Evolutionary conservation across 2,797 vertebrate species (phyloP).

Genomic region (Oreortyx pictus): DNA sequence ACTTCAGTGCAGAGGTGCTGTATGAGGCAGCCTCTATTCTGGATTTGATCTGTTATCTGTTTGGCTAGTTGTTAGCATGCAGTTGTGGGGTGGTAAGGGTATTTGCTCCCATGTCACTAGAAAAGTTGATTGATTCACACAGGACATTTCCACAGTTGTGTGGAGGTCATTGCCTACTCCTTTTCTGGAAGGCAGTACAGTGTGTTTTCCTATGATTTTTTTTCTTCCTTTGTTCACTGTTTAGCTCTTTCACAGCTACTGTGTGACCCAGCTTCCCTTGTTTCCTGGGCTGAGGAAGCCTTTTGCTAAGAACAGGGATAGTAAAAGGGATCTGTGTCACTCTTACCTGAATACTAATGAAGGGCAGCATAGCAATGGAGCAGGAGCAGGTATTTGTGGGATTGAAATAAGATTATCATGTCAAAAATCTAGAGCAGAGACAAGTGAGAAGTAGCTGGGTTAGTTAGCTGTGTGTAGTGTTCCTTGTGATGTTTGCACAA

Average conservation of each 20-base stretch:
- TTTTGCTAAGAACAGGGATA: background rate
- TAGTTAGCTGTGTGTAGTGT: background rate
- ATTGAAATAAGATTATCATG: background rate
- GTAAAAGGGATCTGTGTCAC: background rate
- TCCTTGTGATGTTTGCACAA: background rate
- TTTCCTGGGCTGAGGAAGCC: background rate
- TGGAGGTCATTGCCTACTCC: background rate
- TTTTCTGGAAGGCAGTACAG: background rate
- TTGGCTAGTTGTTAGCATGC: background rate
- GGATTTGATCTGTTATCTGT: background rate
- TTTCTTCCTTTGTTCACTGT: background rate
- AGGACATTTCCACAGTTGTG: background rate
- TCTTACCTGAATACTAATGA: background rate
- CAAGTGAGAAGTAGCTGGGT: background rate
- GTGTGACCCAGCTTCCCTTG: background rate
- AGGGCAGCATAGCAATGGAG: background rate
- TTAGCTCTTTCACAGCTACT: background rate
- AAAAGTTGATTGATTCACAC: background rate
- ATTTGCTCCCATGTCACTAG: background rate
- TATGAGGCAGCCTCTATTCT: background rate
- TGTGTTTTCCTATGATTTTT: background rate
- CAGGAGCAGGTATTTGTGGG: background rate
- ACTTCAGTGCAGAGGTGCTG: accelerated
- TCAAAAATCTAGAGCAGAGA: background rate
- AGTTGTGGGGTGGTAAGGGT: background rate